A percentile compares a stretch with the other conserved stretches of the same genome.
These are phyloP conservation scores for Drosophila eohydei DNA, from an alignment of 2,888 invertebrate species.

Conservation along the genomic window DNA sequence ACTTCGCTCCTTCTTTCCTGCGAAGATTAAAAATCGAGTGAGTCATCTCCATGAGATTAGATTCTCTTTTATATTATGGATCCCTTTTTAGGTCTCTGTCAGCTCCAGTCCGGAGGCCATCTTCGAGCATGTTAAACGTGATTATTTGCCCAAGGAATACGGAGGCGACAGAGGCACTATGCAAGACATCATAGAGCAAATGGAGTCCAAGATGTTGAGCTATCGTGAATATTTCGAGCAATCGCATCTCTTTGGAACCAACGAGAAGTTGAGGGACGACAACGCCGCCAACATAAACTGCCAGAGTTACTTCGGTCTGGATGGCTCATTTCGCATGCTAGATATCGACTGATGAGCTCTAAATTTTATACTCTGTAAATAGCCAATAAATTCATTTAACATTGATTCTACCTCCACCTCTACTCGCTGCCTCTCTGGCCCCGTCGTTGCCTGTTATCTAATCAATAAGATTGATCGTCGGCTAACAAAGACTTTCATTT, in stretches of 20 bases:
- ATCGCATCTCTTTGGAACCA: slow-evolving; percentile 76
- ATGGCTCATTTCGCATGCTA: slow-evolving; percentile 51
- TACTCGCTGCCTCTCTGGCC: background rate
- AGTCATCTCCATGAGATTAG: slow-evolving; percentile 56
- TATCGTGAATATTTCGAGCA: slow-evolving; percentile 81
- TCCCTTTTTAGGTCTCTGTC: slow-evolving; percentile 86
- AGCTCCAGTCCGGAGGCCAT: slow-evolving; percentile 87
- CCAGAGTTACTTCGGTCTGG: slow-evolving; percentile 45
- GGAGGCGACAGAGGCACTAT: slow-evolving; percentile 87
- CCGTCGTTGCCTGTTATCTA: slow-evolving; percentile 24
- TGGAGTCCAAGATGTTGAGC: slow-evolving; percentile 77
- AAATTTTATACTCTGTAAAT: background rate
- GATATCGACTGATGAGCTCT: slow-evolving; percentile 43
- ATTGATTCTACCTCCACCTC: background rate
- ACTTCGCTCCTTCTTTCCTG: slow-evolving; percentile 87
- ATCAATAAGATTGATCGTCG: slow-evolving; percentile 21
- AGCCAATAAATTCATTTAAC: slow-evolving; percentile 27
- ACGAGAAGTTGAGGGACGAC: slow-evolving; percentile 76
- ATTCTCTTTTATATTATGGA: background rate
- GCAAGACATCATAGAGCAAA: slow-evolving; percentile 76
- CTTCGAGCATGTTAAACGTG: slow-evolving; percentile 87
- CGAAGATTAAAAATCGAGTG: slow-evolving; percentile 88
- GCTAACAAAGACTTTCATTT: slow-evolving; percentile 18
- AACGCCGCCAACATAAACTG: background rate
- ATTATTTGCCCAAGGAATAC: slow-evolving; percentile 88